Percentiles rank a stretch among this genome's conserved stretches.
These are phyloP conservation scores for Zeus faber DNA, from an alignment of 2,113 vertebrate genomes.

Conservation along the genomic window DNA sequence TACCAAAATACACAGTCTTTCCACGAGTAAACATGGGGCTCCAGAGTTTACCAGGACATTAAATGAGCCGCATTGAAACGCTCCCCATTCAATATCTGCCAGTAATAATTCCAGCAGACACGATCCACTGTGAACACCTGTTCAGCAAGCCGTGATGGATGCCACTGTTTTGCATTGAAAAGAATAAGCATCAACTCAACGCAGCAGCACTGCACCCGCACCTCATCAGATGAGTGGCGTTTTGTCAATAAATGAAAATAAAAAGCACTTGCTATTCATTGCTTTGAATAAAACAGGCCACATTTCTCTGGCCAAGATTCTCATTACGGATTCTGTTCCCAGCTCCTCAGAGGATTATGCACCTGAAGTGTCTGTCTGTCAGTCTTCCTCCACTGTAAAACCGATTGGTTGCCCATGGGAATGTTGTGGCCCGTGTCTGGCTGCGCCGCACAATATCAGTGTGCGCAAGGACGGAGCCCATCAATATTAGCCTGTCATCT, in stretches of 20 bases:
- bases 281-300: slow-evolving; percentile 28
- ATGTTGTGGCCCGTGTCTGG: slow-evolving; percentile 24
- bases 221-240: slow-evolving; percentile 23
- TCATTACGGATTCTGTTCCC: slow-evolving; percentile 39
- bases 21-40: too few relatives aligned
- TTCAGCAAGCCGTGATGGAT: slow-evolving; percentile 9
- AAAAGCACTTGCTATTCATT: slow-evolving; percentile 26
- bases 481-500: slow-evolving; percentile 67
- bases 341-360: slow-evolving; percentile 40
- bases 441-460: slow-evolving; percentile 52
- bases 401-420: slow-evolving; percentile 43
- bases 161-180: slow-evolving; percentile 2
- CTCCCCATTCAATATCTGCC: neutral
- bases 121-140: neutral
- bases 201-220: slow-evolving; percentile 14
- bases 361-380: slow-evolving; percentile 47
- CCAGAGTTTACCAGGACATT: too few relatives aligned
- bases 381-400: slow-evolving; percentile 38
- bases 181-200: slow-evolving; percentile 19
- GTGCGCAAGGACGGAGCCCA: slow-evolving; percentile 58
- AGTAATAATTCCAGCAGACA: slow-evolving; percentile 17
- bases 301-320: slow-evolving; percentile 32
- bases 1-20: too few relatives aligned
- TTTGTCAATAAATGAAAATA: slow-evolving; percentile 39
- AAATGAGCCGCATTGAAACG: slow-evolving; percentile 8